Base-by-base conservation (phyloP, 1,140 invertebrate genomes). In the Scaptomyza pallida region DNA sequence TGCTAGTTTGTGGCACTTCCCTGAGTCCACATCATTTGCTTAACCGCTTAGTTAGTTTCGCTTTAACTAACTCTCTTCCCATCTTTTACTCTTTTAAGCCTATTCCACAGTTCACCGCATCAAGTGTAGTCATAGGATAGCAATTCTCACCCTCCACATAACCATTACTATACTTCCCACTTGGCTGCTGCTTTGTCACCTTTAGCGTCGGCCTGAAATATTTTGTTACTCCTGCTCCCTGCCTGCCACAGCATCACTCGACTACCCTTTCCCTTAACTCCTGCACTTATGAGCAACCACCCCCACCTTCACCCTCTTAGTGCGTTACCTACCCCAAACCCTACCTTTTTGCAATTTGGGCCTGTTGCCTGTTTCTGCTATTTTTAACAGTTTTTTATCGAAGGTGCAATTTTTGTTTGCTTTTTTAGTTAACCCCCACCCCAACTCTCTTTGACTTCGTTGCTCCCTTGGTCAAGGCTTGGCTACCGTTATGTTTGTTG, bases 401-500 rank as follows among this genome's bases (percentile, higher is more conserved):
- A 50, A 48, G 30, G 50, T 48, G 60, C n/a, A 21, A 60, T 74
- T 72, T 64, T 65, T 71, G 54, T 59, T 59, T 60, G 54, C 48
- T 71, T 64, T 67, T 72, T 67, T 55, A 47, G 19, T 50, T 35
- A 10, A n/a, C 33, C 30, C 16, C 8, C 5, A 12, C 26, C 35
- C 8, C 16, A 4, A 37, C 12, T 37, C 33, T 12, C 21, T 15
- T 12, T 10, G n/a, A 23, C 5, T 30, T 43, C 41, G 26, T 17
- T 30, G 19, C 35, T 26, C 68, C 62, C 43, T 41, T 50, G 37
- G 47, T 16, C 35, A 21, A 10, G 45, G 41, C 48, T 45, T 54
- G 65, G 16, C 63, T 33, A 60, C 37, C 56, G 77, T 60, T 63
- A 67, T 78, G 78, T 78, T 79, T 79, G 65, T 60, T 78, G 71